Conservation (phyloP, 1,140 invertebrate genomes). For the Agraylea sexmaculata region DNA sequence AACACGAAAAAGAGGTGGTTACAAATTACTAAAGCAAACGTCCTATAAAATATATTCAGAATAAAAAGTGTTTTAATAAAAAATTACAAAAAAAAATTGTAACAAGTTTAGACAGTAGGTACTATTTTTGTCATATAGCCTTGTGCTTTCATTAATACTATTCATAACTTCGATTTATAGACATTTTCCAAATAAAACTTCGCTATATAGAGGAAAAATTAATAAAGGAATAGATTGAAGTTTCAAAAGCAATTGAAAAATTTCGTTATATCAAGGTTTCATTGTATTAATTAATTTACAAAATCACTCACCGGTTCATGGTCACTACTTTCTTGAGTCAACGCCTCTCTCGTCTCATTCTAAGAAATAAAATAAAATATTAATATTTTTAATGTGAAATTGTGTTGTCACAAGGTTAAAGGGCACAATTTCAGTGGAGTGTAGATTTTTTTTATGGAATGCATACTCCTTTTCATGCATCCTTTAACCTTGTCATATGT, state of each 20-base stretch:
- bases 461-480: background rate
- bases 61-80: too few species aligned
- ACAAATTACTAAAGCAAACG: too few species aligned
- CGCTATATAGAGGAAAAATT: background rate
- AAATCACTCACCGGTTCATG: conserved; percentile 49
- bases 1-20: too few species aligned
- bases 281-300: background rate
- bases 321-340: conserved; percentile 53
- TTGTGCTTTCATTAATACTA: too few species aligned
- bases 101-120: too few species aligned
- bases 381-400: background rate
- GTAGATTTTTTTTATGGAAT: background rate
- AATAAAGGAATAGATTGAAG: background rate
- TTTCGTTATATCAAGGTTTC: conserved; percentile 4
- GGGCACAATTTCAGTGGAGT: background rate
- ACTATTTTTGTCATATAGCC: too few species aligned
- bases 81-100: too few species aligned
- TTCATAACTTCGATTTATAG: background rate
- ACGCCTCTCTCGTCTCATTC: conserved; percentile 52
- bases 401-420: background rate
- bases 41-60: too few species aligned
- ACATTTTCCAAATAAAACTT: conserved; percentile 4
- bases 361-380: conserved; percentile 24
- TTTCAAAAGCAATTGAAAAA: conserved; percentile 1
- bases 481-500: conserved; percentile 1